These are phyloP conservation scores for Amblyopsis hoosieri DNA, from an alignment of 2,797 vertebrate genomes.

Conservation along the genomic window DNA sequence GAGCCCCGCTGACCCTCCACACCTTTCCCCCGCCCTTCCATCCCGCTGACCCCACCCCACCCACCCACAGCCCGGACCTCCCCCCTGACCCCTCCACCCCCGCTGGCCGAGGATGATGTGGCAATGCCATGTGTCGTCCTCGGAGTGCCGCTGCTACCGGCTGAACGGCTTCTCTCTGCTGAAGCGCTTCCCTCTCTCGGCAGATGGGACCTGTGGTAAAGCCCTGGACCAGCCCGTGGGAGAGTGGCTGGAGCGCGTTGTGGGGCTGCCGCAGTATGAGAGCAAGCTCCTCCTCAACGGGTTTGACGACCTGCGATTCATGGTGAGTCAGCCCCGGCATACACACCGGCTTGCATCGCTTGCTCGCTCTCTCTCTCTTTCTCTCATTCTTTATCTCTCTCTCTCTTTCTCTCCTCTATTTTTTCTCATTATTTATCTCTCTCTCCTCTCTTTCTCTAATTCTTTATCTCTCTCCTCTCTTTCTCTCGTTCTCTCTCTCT, in stretches of 20 bases:
- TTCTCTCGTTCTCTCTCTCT: not conserved
- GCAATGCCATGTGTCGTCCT: slow-evolving; percentile 98
- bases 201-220: slow-evolving; percentile 81
- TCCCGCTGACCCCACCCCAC: slow-evolving; percentile 39
- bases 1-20: slow-evolving; percentile 62
- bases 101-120: slow-evolving; percentile 94
- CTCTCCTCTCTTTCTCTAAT: not conserved
- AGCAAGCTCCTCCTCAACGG: slow-evolving; percentile 97
- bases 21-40: slow-evolving; percentile 26
- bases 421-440: not conserved
- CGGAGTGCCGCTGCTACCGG: slow-evolving; percentile 99
- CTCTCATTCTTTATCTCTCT: not conserved
- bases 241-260: slow-evolving; percentile 92
- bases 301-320: slow-evolving; percentile 96
- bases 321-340: slow-evolving; percentile 86
- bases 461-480: not conserved
- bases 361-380: not conserved
- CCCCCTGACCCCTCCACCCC: slow-evolving; percentile 71
- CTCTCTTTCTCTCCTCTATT: too few relatives aligned
- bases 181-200: slow-evolving; percentile 96
- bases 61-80: slow-evolving; percentile 69
- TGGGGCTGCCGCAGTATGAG: slow-evolving; percentile 96
- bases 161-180: slow-evolving; percentile 94
- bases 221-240: slow-evolving; percentile 94
- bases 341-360: not conserved